Evolutionary conservation across 2,113 vertebrate genomes (phyloP).

Genomic region (Toxostoma redivivum): DNA sequence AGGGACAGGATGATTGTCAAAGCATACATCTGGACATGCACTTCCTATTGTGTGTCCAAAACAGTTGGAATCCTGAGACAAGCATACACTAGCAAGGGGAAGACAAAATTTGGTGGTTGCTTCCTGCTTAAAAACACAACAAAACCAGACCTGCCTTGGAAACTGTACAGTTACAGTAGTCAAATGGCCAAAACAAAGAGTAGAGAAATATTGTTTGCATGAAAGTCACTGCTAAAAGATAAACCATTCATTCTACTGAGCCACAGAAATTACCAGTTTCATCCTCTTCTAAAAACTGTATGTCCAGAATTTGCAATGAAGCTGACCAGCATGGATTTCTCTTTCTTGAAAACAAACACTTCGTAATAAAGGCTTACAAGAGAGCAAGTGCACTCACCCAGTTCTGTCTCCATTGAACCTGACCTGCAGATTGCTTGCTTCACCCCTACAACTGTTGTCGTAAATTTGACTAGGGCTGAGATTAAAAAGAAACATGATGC

Average conservation of each 20-base stretch:
- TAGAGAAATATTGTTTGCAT: not conserved
- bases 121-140: not conserved
- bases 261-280: slow-evolving; percentile 8
- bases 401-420: slow-evolving; percentile 64
- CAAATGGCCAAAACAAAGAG: not conserved
- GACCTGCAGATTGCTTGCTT: slow-evolving; percentile 65
- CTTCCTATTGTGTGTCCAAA: not conserved
- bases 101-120: slow-evolving; percentile 17
- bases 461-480: slow-evolving; percentile 66
- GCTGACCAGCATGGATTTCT: slow-evolving; percentile 51
- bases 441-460: slow-evolving; percentile 37
- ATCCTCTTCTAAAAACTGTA: slow-evolving; percentile 35
- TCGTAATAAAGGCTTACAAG: slow-evolving; percentile 63
- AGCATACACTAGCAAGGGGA: not conserved
- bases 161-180: not conserved
- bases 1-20: not conserved
- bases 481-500: slow-evolving; percentile 62
- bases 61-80: not conserved
- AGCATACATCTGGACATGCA: not conserved
- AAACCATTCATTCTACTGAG: slow-evolving; percentile 11
- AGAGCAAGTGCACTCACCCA: slow-evolving; percentile 67
- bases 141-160: not conserved
- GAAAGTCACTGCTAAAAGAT: slow-evolving; percentile 38
- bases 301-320: slow-evolving; percentile 49
- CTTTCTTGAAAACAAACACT: slow-evolving; percentile 67